Evolutionary conservation across 2,113 vertebrate species (phyloP).

Genomic region (Chamaetylas fuelleborni): DNA sequence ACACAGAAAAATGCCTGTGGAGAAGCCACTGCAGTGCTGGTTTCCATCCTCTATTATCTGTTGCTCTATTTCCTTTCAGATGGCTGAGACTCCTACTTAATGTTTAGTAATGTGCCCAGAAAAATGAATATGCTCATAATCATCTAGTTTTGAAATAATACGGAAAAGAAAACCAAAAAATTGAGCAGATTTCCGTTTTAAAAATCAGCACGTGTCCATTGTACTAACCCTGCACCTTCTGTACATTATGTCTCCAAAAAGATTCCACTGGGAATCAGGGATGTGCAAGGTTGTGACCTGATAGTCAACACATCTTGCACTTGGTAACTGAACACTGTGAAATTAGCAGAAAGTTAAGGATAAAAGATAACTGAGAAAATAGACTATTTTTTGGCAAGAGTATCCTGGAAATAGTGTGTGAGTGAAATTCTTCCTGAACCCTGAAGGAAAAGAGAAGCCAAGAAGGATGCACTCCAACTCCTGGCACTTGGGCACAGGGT

Average conservation of each 20-base stretch:
- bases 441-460: background rate
- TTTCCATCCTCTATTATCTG: background rate
- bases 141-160: background rate
- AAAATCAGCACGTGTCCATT: background rate
- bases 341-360: background rate
- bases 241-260: background rate
- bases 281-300: background rate
- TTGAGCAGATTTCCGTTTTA: background rate
- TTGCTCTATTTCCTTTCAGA: background rate
- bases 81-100: background rate
- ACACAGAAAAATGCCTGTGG: background rate
- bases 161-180: background rate
- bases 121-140: background rate
- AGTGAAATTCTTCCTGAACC: background rate
- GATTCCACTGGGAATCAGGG: background rate
- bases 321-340: background rate
- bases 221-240: background rate
- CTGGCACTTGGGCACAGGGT: background rate
- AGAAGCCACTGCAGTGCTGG: background rate
- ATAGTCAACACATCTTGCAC: background rate
- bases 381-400: background rate
- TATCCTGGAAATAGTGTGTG: background rate
- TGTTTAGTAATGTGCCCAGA: background rate
- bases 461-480: background rate
- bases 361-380: background rate